These are phyloP conservation scores for Vandiemenella viatica DNA, from an alignment of 2,888 invertebrate genomes.

Conservation along the genomic window DNA sequence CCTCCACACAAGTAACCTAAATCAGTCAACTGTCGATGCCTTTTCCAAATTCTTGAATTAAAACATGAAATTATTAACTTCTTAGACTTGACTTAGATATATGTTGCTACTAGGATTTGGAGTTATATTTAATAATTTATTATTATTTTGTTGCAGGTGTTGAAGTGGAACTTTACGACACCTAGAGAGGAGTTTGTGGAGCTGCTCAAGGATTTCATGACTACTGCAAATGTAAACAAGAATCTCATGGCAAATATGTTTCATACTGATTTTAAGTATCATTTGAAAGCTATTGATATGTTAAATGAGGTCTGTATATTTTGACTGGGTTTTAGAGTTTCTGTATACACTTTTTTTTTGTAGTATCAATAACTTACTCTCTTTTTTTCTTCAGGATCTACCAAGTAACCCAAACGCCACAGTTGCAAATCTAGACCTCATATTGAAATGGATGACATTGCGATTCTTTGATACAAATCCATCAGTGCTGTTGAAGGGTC, in stretches of 20 bases:
- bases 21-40: too few relatives aligned
- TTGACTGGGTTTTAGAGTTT: not conserved
- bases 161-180: slow-evolving; percentile 91
- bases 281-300: slow-evolving; percentile 86
- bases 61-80: too few relatives aligned
- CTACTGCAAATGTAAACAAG: slow-evolving; percentile 71
- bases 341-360: not conserved
- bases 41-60: too few relatives aligned
- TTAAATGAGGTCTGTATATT: slow-evolving; percentile 46
- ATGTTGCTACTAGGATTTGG: not conserved
- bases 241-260: slow-evolving; percentile 82
- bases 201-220: slow-evolving; percentile 81
- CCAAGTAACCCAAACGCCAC: slow-evolving; percentile 63
- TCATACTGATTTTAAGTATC: slow-evolving; percentile 85
- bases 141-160: slow-evolving; percentile 25
- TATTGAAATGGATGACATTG: slow-evolving; percentile 91
- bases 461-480: slow-evolving; percentile 98
- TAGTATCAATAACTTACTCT: not conserved
- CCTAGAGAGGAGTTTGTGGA: slow-evolving; percentile 91
- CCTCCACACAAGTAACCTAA: too few relatives aligned
- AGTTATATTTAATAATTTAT: not conserved
- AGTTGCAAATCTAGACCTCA: slow-evolving; percentile 80
- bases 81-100: too few relatives aligned
- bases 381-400: slow-evolving; percentile 40
- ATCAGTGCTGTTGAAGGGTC: slow-evolving; percentile 84